These are phyloP conservation scores for Sogatella furcifera DNA, from an alignment of 1,140 invertebrate genomes.

Conservation along the genomic window DNA sequence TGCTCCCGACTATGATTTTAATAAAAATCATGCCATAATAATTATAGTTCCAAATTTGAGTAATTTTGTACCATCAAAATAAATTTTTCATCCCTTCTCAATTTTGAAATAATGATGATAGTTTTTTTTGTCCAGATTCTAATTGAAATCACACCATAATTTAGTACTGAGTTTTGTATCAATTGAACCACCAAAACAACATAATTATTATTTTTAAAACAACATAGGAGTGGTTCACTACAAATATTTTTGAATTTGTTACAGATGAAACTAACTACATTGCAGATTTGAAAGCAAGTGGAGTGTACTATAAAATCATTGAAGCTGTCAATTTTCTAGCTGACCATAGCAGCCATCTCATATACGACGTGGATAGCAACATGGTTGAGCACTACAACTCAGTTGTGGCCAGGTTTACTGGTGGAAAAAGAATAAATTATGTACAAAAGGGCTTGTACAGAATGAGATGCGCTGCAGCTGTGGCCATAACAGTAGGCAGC, in stretches of 20 bases:
- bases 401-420: slow-evolving; percentile 13
- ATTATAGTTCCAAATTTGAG: too few relatives aligned
- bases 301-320: slow-evolving; percentile 6
- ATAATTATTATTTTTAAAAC: too few relatives aligned
- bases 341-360: slow-evolving; percentile 1
- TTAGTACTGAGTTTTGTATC: too few relatives aligned
- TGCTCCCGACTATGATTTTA: too few relatives aligned
- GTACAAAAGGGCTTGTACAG: slow-evolving; percentile 11
- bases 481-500: too few relatives aligned
- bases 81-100: too few relatives aligned
- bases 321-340: slow-evolving; percentile 10
- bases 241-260: background rate
- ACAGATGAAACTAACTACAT: slow-evolving; percentile 5
- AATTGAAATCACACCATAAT: too few relatives aligned
- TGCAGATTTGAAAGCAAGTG: slow-evolving; percentile 9
- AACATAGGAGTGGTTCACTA: background rate
- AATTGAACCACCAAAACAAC: too few relatives aligned
- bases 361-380: slow-evolving; percentile 15
- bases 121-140: too few relatives aligned
- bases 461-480: slow-evolving; percentile 12
- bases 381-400: slow-evolving; percentile 15
- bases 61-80: too few relatives aligned
- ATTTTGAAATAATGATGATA: too few relatives aligned
- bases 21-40: too few relatives aligned
- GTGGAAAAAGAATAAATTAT: slow-evolving; percentile 16